Evolutionary conservation across 1,140 invertebrate genomes (phyloP), one percentile per base, ranked within the genome.

Genomic region (Leptopilina clavipes): DNA sequence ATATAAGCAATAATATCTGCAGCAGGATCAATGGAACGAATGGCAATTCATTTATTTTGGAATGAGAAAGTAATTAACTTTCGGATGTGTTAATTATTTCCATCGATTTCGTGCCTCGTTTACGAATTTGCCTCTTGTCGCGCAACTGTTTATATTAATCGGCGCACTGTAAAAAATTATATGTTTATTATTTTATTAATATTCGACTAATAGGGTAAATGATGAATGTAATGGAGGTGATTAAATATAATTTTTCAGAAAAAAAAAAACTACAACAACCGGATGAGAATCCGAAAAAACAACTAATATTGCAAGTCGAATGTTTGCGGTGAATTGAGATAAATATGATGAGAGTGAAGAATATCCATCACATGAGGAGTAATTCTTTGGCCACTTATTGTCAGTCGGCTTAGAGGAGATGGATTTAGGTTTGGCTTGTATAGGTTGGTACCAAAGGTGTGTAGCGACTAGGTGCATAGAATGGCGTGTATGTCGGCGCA

Each of bases 401-500:
- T 65, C 25, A 31, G 59, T 65, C 59, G 59, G 22, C 25, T 65
- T 65, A 59, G 18, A 65, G 59, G 25, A 9, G 31, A 65, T 65
- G 59, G 25, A 65, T 65, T 65, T 65, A 65, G 22, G 25, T 22
- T 65, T 65, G 59, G 59, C n/a, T 65, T 65, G 22, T 22, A 12
- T 76, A 31, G 25, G 25, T 25, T 48, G 73, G 71, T 78, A 40
- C 37, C 37, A 40, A 73, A 75, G 75, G 72, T 80, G 71, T 31
- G 6, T 31, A 31, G 37, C 37, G 74, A 79, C 79, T 83, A 84
- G 82, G 56, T 81, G 82, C 79, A 76, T 74, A 72, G 73, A 79
- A 79, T 89, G 85, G 88, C 88, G 88, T 89, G 88, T 87, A 86
- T 82, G 88, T 87, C 87, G 89, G 89, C 87, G 82, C 82, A 76